Evolutionary conservation across 2,797 vertebrate species (phyloP).

Genomic region (Notolabrus celidotus): DNA sequence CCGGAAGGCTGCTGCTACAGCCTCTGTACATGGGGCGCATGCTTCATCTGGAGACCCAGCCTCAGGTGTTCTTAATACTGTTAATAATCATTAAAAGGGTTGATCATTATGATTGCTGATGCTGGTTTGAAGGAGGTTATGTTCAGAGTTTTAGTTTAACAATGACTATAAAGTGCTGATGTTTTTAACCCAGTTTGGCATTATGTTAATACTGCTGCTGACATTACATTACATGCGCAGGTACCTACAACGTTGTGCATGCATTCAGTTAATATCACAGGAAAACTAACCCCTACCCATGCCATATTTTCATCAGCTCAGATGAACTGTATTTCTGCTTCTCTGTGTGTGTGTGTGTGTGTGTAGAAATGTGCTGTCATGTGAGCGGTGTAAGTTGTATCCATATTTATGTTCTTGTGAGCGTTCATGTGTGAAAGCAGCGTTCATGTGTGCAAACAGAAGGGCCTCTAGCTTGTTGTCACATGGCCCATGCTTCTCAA

Average conservation of each 20-base stretch:
- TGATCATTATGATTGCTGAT: no score
- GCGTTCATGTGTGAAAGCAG: slow-evolving; percentile 25
- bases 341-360: not conserved
- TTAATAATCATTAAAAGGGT: no score
- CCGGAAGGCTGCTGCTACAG: no score
- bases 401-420: slow-evolving; percentile 9
- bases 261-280: not conserved
- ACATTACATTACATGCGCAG: not conserved
- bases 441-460: slow-evolving; percentile 24
- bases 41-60: no score
- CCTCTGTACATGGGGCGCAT: no score
- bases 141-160: no score
- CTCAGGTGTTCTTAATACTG: no score
- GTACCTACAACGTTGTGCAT: not conserved
- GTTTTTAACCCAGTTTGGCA: no score
- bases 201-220: no score
- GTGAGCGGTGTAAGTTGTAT: not conserved
- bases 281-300: not conserved
- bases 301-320: not conserved
- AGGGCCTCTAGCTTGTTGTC: slow-evolving; percentile 47
- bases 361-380: not conserved
- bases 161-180: no score
- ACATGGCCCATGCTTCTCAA: slow-evolving; percentile 47
- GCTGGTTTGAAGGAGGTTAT: no score
- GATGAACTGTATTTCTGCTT: slow-evolving; percentile 6